A percentile compares a stretch with the other conserved stretches of the same genome.
Evolutionary conservation across 2,888 invertebrate genomes (phyloP).

Genomic region (Seira ritae): DNA sequence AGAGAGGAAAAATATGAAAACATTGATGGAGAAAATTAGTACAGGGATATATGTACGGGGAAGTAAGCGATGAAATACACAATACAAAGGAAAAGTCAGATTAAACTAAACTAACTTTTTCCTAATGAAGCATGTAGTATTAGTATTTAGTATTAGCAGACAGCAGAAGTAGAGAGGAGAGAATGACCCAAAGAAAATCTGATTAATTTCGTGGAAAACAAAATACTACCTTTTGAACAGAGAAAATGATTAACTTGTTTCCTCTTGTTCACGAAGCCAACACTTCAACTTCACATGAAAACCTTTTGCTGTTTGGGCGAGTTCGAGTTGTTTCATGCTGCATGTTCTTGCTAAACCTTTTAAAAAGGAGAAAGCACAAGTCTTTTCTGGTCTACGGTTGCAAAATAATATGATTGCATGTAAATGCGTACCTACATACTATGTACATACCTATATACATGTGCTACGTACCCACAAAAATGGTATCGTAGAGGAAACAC

Average conservation of each 20-base stretch:
- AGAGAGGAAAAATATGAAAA: too few species aligned
- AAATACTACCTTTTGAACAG: constrained; percentile 45
- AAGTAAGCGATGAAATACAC: too few species aligned
- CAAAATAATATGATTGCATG: neutral
- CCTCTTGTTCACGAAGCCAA: constrained; percentile 32
- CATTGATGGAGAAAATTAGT: too few species aligned
- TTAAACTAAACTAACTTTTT: neutral
- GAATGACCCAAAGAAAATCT: constrained; percentile 48
- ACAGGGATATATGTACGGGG: too few species aligned
- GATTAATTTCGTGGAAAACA: constrained; percentile 57
- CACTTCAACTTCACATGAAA: constrained; percentile 9
- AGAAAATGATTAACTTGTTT: constrained; percentile 56
- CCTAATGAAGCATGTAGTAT: constrained; percentile 21
- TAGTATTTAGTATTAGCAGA: neutral
- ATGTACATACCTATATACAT: neutral
- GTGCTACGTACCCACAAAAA: neutral
- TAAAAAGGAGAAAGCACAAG: too few species aligned
- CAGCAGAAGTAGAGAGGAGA: neutral
- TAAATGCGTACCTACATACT: too few species aligned
- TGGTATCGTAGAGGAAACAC: too few species aligned
- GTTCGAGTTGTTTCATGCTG: too few species aligned
- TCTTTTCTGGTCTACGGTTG: too few species aligned
- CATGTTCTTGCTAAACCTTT: neutral
- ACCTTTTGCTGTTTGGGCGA: neutral
- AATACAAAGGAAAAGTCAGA: too few species aligned